Percentiles rank a stretch among this genome's conserved stretches.
Evolutionary conservation across 37 sponge, comb jelly and placozoan genomes (phyloP).

Genomic region (Aphrocallistes beatrix): DNA sequence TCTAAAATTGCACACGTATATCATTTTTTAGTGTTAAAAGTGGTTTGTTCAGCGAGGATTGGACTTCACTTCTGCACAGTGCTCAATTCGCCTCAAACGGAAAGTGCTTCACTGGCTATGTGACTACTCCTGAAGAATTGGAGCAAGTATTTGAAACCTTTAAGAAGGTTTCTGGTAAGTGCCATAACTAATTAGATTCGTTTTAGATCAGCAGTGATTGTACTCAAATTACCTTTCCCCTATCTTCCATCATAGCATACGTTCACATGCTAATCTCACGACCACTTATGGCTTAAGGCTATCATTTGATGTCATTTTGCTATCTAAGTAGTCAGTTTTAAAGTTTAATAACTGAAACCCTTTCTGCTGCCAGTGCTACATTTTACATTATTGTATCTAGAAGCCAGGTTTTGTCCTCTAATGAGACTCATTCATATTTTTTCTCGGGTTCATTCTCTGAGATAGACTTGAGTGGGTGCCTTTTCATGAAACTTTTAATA

Average conservation of each 20-base stretch:
- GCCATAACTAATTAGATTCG: not conserved
- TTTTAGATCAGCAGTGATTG: too few species aligned
- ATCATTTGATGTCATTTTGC: not conserved
- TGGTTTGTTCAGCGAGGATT: not conserved
- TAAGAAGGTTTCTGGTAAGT: not conserved
- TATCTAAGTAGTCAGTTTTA: not conserved
- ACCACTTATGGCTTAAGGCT: too few species aligned
- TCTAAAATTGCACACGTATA: too few species aligned
- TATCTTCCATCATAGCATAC: too few species aligned
- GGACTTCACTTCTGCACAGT: not conserved
- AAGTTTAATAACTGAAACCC: constrained; percentile 17
- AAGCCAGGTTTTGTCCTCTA: constrained; percentile 5
- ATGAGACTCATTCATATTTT: not conserved
- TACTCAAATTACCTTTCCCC: too few species aligned
- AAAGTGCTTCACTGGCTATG: constrained; percentile 9
- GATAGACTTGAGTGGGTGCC: constrained; percentile 21
- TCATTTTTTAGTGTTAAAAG: too few species aligned
- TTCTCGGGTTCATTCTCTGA: constrained; percentile 11
- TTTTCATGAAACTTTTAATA: not conserved
- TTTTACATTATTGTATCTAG: not conserved
- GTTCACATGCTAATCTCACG: too few species aligned
- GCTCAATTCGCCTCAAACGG: constrained; percentile 11
- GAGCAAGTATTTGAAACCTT: not conserved
- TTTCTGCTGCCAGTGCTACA: not conserved
- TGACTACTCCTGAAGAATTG: not conserved